Evolutionary conservation across 2,113 vertebrate species (phyloP), one percentile per base, ranked within the genome.

Genomic region (Rhinopomastus cyanomelas): DNA sequence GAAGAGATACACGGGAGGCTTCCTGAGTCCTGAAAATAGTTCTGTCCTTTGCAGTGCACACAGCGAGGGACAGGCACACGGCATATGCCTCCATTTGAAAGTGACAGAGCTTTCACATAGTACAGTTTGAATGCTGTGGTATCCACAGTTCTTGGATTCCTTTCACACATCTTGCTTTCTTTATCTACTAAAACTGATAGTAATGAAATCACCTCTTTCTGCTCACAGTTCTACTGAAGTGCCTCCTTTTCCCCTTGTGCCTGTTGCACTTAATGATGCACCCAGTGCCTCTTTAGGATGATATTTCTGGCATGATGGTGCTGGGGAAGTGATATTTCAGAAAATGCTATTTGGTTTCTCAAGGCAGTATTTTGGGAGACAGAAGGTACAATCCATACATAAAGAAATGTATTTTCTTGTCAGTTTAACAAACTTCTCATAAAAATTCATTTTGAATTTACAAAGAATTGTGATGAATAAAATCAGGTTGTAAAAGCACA

Each of bases 371-470:
- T 87, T 71, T 57, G 30, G 53, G 53, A 89, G 21, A 76, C 68
- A 89, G 82, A 89, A 83, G 52, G 68, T 80, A 94, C 75, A 66
- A 83, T 51, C 14, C 22, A 23, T 61, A 79, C 65, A 68, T 59
- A 68, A 51, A 82, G 23, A 68, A 79, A 59, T 51, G 39, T 60
- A 52, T 12, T 74, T 86, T 49, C 55, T 67, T 73, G 26, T 73
- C 37, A 79, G 25, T 36, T 86, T 86, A 61, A 51, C 39, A 71
- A 79, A 69, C 14, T 80, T 78, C 36, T 46, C n/a, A 71, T n/a
- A 71, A 61, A 16, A 86, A 86, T 44, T 65, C 51, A 36, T 48
- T 74, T 57, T 75, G 39, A 89, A 83, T 83, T 61, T 66, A 49
- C 10, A 36, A 56, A 52, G 52, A 82, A 25, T 15, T 49, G 8